These are phyloP conservation scores for Leptarthrus brevirostris DNA, from an alignment of 2,888 invertebrate genomes.

Conservation along the genomic window DNA sequence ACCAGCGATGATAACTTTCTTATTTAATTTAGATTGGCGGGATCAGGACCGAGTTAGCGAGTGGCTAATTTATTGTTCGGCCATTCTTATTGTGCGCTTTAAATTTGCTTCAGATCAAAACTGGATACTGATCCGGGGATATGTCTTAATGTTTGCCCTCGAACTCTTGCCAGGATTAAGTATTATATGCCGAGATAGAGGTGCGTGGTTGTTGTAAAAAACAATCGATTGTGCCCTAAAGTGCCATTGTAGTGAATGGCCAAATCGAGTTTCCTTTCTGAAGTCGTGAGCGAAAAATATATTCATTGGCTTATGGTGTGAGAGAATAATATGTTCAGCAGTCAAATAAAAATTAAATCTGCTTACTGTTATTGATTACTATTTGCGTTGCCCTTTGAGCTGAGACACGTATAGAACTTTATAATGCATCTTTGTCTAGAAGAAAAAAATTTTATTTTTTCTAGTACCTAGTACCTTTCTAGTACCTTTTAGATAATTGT, in stretches of 20 bases:
- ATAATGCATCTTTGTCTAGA: too few species aligned
- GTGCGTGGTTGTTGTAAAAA: constrained; percentile 18
- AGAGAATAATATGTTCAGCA: constrained; percentile 7
- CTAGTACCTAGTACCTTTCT: too few species aligned
- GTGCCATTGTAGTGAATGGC: constrained; percentile 5
- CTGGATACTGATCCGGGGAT: neutral
- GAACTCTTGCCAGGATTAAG: neutral
- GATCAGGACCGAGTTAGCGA: constrained; percentile 30
- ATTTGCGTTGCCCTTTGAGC: constrained; percentile 36
- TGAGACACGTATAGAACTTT: too few species aligned
- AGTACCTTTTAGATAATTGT: too few species aligned
- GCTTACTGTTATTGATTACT: constrained; percentile 35
- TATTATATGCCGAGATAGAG: neutral
- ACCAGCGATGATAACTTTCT: constrained; percentile 46
- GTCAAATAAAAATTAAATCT: constrained; percentile 37
- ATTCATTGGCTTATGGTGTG: neutral
- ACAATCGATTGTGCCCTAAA: constrained; percentile 43
- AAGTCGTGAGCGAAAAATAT: constrained; percentile 13
- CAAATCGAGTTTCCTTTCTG: neutral
- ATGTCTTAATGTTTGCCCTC: constrained; percentile 13
- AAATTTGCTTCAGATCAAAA: neutral
- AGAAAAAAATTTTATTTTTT: too few species aligned
- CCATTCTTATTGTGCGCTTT: constrained; percentile 16
- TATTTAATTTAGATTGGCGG: constrained; percentile 48
- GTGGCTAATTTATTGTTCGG: constrained; percentile 32